These are phyloP conservation scores for Leptopilina clavipes DNA, from an alignment of 1,140 invertebrate genomes.

Conservation along the genomic window DNA sequence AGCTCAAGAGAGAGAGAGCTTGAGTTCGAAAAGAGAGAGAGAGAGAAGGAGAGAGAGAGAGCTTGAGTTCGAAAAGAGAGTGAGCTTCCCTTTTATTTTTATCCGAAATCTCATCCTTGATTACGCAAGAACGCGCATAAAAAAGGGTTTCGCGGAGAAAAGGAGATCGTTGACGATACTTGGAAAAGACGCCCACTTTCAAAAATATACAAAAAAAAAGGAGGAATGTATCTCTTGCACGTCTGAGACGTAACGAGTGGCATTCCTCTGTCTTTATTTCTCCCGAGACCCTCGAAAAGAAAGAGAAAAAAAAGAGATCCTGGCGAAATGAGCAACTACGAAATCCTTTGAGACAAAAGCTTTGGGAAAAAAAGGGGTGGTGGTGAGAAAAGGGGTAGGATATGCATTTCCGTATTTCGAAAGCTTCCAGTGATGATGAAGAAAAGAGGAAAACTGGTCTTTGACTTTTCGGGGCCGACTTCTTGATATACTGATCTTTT, in stretches of 20 bases:
- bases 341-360: constrained; percentile 70
- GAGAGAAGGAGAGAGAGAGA: no score
- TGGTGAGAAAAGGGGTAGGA: constrained; percentile 57
- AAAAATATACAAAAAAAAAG: constrained; percentile 35
- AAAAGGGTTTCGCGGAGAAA: constrained; percentile 36
- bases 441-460: constrained; percentile 67
- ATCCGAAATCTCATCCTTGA: constrained; percentile 43
- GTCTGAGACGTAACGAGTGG: constrained; percentile 1
- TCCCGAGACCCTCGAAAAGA: constrained; percentile 51
- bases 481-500: constrained; percentile 46
- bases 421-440: constrained; percentile 63
- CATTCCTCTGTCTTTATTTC: constrained; percentile 36
- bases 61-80: no score
- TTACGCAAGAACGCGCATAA: constrained; percentile 49
- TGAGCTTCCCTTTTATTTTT: constrained; percentile 2
- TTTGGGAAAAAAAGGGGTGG: constrained; percentile 35
- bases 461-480: constrained; percentile 57
- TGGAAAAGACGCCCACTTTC: constrained; percentile 42
- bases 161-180: constrained; percentile 36
- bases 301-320: constrained; percentile 56
- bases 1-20: no score
- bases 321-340: constrained; percentile 69
- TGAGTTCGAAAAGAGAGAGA: no score
- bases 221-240: constrained; percentile 32
- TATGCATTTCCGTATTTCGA: constrained; percentile 54